Evolutionary conservation across 1,140 invertebrate genomes (phyloP).

Genomic region (Drosophila kikkawai): DNA sequence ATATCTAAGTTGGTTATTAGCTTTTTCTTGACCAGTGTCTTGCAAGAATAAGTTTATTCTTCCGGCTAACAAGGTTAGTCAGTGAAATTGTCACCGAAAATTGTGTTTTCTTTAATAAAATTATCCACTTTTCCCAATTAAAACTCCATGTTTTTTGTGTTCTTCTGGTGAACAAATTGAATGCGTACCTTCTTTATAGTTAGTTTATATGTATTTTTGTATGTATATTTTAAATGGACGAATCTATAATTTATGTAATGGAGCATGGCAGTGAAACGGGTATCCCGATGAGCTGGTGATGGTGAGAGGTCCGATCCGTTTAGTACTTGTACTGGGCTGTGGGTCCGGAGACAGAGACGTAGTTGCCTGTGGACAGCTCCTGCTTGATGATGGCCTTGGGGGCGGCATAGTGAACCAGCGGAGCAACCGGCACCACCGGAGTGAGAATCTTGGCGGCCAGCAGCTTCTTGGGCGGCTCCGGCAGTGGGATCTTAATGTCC

Average conservation of each 20-base stretch:
- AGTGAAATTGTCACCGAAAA: not conserved
- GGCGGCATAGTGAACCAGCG: constrained; percentile 62
- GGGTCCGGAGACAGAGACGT: constrained; percentile 76
- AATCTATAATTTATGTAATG: constrained; percentile 42
- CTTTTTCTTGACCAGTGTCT: too few species aligned
- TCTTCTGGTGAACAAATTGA: constrained; percentile 72
- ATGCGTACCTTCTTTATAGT: constrained; percentile 62
- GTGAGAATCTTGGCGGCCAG: constrained; percentile 70
- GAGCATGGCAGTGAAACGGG: constrained; percentile 34
- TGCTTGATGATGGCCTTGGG: constrained; percentile 62
- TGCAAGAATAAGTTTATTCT: not conserved
- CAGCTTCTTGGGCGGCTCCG: constrained; percentile 80
- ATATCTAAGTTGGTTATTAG: not conserved
- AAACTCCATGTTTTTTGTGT: constrained; percentile 54
- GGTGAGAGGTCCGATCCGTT: constrained; percentile 1
- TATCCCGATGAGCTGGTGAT: constrained; percentile 12
- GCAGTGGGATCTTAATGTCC: constrained; percentile 85
- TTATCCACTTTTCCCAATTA: not conserved
- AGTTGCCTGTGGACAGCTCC: constrained; percentile 57
- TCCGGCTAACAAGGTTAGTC: not conserved
- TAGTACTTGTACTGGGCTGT: constrained; percentile 74
- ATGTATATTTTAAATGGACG: constrained; percentile 36
- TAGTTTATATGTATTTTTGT: constrained; percentile 18
- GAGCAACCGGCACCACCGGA: constrained; percentile 60
- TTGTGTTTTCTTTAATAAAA: too few species aligned